Conservation (phyloP, 2,888 invertebrate genomes). For the Cerastis rubricosa region DNA sequence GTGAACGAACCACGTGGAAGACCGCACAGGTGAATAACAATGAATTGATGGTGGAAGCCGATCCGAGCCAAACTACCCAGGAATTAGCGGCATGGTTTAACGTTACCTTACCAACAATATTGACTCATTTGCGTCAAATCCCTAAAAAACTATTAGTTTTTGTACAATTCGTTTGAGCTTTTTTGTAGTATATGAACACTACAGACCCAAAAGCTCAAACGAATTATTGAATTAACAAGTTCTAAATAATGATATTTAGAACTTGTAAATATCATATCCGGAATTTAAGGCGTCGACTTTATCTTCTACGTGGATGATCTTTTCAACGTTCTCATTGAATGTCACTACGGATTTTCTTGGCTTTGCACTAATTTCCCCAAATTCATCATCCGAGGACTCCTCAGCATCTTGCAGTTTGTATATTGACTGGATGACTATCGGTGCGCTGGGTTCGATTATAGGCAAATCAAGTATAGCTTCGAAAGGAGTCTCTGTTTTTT, state of each 20-base stretch:
- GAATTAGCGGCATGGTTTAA: too few species aligned
- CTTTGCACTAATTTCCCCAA: constrained; percentile 78
- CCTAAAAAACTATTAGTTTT: not conserved
- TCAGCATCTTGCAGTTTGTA: constrained; percentile 84
- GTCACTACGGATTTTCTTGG: constrained; percentile 89
- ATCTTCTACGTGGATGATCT: constrained; percentile 88
- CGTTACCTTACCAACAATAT: too few species aligned
- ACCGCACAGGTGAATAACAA: too few species aligned
- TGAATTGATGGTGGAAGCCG: too few species aligned
- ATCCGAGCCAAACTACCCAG: too few species aligned
- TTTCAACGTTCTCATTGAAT: constrained; percentile 90
- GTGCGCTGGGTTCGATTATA: constrained; percentile 69
- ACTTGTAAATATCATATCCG: constrained; percentile 75
- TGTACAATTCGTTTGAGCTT: constrained; percentile 6
- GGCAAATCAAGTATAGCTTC: constrained; percentile 75
- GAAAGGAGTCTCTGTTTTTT: constrained; percentile 60
- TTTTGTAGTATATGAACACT: too few species aligned
- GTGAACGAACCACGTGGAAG: too few species aligned
- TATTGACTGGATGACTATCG: constrained; percentile 85
- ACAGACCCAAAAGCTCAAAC: too few species aligned
- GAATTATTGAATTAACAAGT: too few species aligned
- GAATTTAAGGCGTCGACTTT: constrained; percentile 59
- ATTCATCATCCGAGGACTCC: constrained; percentile 84
- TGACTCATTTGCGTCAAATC: too few species aligned
- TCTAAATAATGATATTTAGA: too few species aligned